Evolutionary conservation across 2,888 invertebrate genomes (phyloP), one percentile per base, ranked within the genome.

Genomic region (Leucophenga montana): DNA sequence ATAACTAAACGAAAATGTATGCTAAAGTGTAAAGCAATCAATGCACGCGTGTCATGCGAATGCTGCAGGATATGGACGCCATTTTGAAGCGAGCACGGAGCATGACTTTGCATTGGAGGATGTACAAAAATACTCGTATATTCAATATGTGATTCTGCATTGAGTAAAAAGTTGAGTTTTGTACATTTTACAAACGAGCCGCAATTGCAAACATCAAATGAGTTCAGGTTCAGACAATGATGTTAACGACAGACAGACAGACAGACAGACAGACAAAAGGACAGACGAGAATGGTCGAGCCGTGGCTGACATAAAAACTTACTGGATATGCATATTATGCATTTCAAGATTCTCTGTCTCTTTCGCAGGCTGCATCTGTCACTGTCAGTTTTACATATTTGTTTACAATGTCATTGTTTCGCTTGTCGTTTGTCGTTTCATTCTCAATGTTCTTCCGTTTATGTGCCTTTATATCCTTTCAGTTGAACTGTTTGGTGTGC

Each of bases 221-320:
- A 78, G 83, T 76, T 83, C 80, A 81, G 82, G 75, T 73, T 76
- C 75, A 71, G 74, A 70, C 73, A 74, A 67, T 73, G 66, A 68
- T 73, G 1, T 1, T 39, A n/a, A n/a, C n/a, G n/a, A n/a, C n/a
- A n/a, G n/a, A n/a, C n/a, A n/a, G n/a, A n/a, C n/a, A n/a, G n/a
- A n/a, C n/a, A n/a, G n/a, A n/a, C n/a, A n/a, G n/a, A n/a, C n/a
- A n/a, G n/a, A n/a, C n/a, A n/a, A n/a, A n/a, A n/a, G n/a, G n/a
- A n/a, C n/a, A n/a, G n/a, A n/a, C n/a, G n/a, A n/a, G n/a, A n/a
- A n/a, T n/a, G n/a, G n/a, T n/a, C n/a, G n/a, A n/a, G 53, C 8
- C 8, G 53, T 53, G 57, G 22, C 18, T 22, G 57, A 50, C 50
- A 50, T 18, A 16, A 16, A 18, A n/a, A 50, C 50, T 14, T 50